Conservation (phyloP, 2,888 invertebrate genomes). For the Patella depressa region DNA sequence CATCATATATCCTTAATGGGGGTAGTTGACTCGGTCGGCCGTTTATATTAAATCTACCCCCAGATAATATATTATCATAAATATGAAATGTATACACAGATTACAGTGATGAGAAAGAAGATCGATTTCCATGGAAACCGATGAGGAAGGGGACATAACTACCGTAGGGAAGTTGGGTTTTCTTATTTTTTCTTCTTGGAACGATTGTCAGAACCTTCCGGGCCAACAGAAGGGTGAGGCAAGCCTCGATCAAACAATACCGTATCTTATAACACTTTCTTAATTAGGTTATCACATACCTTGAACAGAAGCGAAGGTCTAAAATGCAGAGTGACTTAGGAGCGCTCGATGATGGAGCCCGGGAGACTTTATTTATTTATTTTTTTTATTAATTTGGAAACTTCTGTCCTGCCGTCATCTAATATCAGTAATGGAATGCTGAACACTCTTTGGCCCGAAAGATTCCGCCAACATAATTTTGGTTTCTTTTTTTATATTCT, state of each 20-base stretch:
- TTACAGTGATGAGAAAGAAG: conserved; percentile 7
- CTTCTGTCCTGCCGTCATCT: conserved; percentile 26
- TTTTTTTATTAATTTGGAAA: conserved; percentile 5
- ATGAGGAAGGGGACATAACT: not conserved
- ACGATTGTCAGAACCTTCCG: conserved; percentile 37
- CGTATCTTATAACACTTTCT: conserved; percentile 24
- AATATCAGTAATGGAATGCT: conserved; percentile 57
- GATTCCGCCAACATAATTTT: conserved; percentile 39
- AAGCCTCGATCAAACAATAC: conserved; percentile 6
- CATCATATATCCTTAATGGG: conserved; percentile 4
- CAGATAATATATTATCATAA: conserved; percentile 7
- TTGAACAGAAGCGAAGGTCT: conserved; percentile 28
- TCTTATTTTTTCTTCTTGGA: not conserved
- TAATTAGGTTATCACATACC: conserved; percentile 32
- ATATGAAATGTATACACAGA: conserved; percentile 13
- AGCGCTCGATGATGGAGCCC: conserved; percentile 29
- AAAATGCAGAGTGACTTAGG: conserved; percentile 15
- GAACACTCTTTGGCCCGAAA: conserved; percentile 64
- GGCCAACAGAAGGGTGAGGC: conserved; percentile 47
- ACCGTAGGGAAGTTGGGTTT: too few species aligned
- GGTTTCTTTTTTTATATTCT: conserved; percentile 15
- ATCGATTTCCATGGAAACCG: conserved; percentile 6
- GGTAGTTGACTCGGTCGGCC: conserved; percentile 5
- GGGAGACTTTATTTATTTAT: conserved; percentile 25
- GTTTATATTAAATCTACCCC: not conserved